Percentiles rank a stretch among this genome's conserved stretches.
These are phyloP conservation scores for Synanceia verrucosa DNA, from an alignment of 2,797 vertebrate species.

Conservation along the genomic window DNA sequence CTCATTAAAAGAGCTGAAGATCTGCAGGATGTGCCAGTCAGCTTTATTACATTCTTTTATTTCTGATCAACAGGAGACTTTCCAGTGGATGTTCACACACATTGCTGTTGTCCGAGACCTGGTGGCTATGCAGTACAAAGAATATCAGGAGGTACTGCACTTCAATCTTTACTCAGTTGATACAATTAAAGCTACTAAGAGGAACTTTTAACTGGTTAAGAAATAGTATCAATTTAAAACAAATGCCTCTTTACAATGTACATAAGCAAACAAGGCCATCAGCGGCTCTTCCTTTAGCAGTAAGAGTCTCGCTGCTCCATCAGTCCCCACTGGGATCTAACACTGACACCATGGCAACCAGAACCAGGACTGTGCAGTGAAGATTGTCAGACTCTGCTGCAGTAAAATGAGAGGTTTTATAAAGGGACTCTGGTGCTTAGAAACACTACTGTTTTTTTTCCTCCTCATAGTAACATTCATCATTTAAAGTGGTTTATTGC, in stretches of 20 bases:
- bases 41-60: not conserved
- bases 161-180: rapidly evolving
- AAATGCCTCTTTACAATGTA: not conserved
- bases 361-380: not conserved
- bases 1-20: not conserved
- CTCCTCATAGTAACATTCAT: not conserved
- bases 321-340: not conserved
- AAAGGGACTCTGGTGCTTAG: not conserved
- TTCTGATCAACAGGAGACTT: conserved; percentile 90
- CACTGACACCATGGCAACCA: not conserved
- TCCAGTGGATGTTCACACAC: conserved; percentile 99
- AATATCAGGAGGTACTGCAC: conserved; percentile 92
- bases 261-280: not conserved
- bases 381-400: not conserved
- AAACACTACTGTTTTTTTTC: too few species aligned
- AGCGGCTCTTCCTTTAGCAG: not conserved
- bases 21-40: not conserved
- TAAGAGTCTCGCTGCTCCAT: not conserved
- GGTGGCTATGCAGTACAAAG: conserved; percentile 97
- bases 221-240: not conserved
- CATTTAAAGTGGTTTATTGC: not conserved
- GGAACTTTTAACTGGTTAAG: not conserved
- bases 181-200: not conserved
- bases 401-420: not conserved
- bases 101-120: conserved; percentile 97